phyloP scores from a whole-genome alignment of 1,140 invertebrate species.

The Asbolus verrucosus region DNA sequence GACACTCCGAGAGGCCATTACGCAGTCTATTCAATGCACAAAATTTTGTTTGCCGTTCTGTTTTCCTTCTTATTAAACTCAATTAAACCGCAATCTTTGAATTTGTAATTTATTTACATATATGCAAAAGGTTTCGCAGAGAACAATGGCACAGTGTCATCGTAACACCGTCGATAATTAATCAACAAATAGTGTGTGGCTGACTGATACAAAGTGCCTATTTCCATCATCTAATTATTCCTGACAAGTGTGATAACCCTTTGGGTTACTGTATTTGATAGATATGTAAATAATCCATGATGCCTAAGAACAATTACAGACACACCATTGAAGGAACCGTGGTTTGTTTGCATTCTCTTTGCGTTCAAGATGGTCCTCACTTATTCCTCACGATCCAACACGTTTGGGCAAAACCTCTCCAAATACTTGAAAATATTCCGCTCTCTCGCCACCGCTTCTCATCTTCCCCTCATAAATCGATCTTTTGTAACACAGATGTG shows the following conservation, averaged over 20 bases:
- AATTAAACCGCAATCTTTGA: slow-evolving; percentile 30
- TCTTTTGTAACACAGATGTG: too few relatives aligned
- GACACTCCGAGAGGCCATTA: slow-evolving; percentile 16
- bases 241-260: slow-evolving; percentile 62
- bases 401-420: too few relatives aligned
- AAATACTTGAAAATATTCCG: too few relatives aligned
- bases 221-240: slow-evolving; percentile 65
- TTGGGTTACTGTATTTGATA: slow-evolving; percentile 62
- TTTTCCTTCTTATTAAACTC: slow-evolving; percentile 22
- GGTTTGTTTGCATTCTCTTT: too few relatives aligned
- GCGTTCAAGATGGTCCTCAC: too few relatives aligned
- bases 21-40: slow-evolving; percentile 6
- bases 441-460: too few relatives aligned
- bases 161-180: slow-evolving; percentile 59
- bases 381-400: too few relatives aligned
- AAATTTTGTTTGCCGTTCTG: slow-evolving; percentile 22
- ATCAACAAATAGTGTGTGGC: slow-evolving; percentile 64
- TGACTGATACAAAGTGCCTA: slow-evolving; percentile 65
- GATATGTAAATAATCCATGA: slow-evolving; percentile 61
- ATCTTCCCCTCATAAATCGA: too few relatives aligned
- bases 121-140: slow-evolving; percentile 51
- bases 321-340: slow-evolving; percentile 42
- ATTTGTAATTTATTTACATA: slow-evolving; percentile 47
- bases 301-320: slow-evolving; percentile 54
- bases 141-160: slow-evolving; percentile 54